phyloP scores from a whole-genome alignment of 2,113 vertebrate genomes.

The Chloropsis cyanopogon region DNA sequence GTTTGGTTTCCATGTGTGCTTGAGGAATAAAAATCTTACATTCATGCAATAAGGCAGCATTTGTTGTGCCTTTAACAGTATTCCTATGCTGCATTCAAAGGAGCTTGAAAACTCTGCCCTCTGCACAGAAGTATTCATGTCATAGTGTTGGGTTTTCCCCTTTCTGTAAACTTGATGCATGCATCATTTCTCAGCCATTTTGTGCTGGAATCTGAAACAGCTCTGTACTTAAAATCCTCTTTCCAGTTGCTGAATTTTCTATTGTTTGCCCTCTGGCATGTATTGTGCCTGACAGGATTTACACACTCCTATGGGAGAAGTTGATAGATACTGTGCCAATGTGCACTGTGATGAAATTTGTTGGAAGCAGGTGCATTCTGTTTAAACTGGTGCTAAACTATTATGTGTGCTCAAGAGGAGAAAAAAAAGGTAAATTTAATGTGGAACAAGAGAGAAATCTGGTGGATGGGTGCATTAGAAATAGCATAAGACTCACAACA shows the following conservation, averaged over 20 bases:
- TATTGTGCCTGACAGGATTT: not conserved
- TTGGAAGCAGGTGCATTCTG: not conserved
- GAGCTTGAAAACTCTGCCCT: not conserved
- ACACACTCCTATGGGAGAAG: rapidly evolving
- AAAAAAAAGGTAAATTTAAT: not conserved
- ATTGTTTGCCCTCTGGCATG: not conserved
- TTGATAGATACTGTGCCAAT: not conserved
- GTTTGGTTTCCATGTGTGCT: not conserved
- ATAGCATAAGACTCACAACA: not conserved
- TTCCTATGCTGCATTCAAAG: not conserved
- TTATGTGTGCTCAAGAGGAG: not conserved
- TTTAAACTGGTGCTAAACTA: not conserved
- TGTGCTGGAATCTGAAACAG: not conserved
- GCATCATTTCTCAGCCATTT: not conserved
- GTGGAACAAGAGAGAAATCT: not conserved
- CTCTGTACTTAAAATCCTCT: not conserved
- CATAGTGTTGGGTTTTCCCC: not conserved
- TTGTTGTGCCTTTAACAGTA: not conserved
- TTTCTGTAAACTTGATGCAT: not conserved
- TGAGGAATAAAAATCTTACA: not conserved
- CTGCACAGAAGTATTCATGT: not conserved
- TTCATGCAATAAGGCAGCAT: not conserved
- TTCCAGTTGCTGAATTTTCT: not conserved
- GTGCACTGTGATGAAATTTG: not conserved
- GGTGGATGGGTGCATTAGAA: not conserved